Percentiles rank a stretch among this genome's conserved stretches.
Conservation (phyloP, 1,140 invertebrate genomes). For the Drosophila virilis region DNA sequence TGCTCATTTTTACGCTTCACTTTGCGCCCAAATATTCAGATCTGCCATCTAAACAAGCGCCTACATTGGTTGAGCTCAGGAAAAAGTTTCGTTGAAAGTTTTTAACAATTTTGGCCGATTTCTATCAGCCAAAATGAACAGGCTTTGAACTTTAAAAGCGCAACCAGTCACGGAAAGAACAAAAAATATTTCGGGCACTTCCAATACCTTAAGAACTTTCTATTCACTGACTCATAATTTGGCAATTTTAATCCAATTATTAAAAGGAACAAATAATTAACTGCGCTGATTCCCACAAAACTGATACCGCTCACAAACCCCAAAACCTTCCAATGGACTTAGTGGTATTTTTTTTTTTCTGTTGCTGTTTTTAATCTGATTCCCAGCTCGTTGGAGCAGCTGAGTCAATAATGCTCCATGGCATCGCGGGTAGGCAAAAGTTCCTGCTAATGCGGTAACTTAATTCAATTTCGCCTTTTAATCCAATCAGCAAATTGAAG, state of each 20-base stretch:
- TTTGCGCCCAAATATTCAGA: conserved; percentile 58
- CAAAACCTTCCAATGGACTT: not conserved
- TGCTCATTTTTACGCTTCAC: conserved; percentile 63
- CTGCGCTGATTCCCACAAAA: conserved; percentile 54
- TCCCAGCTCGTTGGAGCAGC: conserved; percentile 4
- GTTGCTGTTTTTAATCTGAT: conserved; percentile 29
- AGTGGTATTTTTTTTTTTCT: not conserved
- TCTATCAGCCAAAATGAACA: conserved; percentile 18
- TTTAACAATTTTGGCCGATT: conserved; percentile 49
- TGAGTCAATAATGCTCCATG: conserved; percentile 11
- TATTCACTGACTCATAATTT: conserved; percentile 7
- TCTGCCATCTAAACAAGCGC: conserved; percentile 37
- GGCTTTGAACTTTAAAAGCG: conserved; percentile 9
- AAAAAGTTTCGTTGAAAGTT: conserved; percentile 44
- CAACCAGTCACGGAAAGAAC: not conserved
- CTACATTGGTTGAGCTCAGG: conserved; percentile 2
- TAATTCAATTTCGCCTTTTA: conserved; percentile 76
- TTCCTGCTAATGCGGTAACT: conserved; percentile 69
- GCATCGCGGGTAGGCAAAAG: conserved; percentile 4
- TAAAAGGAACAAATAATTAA: conserved; percentile 58
- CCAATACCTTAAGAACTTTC: not conserved
- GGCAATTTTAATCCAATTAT: conserved; percentile 64
- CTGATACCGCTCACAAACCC: conserved; percentile 36
- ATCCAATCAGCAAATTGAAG: conserved; percentile 78
- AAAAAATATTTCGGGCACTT: not conserved